phyloP scores from a whole-genome alignment of 1,140 invertebrate species.

The Drosophila dunni region DNA sequence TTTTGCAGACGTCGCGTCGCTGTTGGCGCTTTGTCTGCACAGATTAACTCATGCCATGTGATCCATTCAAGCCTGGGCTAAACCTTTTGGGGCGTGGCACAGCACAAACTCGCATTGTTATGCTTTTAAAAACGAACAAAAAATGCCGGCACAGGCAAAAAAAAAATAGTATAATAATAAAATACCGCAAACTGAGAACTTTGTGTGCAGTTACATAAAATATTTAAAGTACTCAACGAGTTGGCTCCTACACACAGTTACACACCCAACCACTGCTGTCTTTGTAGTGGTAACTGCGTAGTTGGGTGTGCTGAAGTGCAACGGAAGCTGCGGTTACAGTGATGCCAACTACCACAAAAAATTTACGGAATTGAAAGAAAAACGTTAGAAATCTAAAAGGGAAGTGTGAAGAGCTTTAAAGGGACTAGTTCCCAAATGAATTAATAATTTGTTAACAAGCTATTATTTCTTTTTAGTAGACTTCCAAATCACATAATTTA shows the following conservation, averaged over 20 bases:
- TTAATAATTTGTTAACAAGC: no score
- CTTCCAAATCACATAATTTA: no score
- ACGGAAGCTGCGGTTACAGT: neutral
- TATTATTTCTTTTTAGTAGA: no score
- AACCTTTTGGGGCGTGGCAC: conserved; percentile 46
- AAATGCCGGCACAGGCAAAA: conserved; percentile 56
- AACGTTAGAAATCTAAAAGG: no score
- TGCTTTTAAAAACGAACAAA: conserved; percentile 66
- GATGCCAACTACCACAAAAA: no score
- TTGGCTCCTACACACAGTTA: conserved; percentile 40
- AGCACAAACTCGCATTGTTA: conserved; percentile 21
- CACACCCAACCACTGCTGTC: conserved; percentile 3
- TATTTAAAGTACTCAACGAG: conserved; percentile 68
- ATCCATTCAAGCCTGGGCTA: conserved; percentile 61
- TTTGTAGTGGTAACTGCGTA: conserved; percentile 40
- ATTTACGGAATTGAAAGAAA: no score
- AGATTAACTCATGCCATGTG: conserved; percentile 67
- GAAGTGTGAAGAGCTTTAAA: no score
- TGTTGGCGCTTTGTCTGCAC: conserved; percentile 72
- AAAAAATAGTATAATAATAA: conserved; percentile 10
- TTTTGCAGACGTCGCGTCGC: conserved; percentile 65
- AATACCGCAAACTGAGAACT: conserved; percentile 53
- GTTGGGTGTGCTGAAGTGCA: conserved; percentile 50
- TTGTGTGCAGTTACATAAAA: conserved; percentile 70
- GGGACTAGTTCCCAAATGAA: no score